Evolutionary conservation across 2,113 vertebrate genomes (phyloP).

Genomic region (Callorhinus ursinus): DNA sequence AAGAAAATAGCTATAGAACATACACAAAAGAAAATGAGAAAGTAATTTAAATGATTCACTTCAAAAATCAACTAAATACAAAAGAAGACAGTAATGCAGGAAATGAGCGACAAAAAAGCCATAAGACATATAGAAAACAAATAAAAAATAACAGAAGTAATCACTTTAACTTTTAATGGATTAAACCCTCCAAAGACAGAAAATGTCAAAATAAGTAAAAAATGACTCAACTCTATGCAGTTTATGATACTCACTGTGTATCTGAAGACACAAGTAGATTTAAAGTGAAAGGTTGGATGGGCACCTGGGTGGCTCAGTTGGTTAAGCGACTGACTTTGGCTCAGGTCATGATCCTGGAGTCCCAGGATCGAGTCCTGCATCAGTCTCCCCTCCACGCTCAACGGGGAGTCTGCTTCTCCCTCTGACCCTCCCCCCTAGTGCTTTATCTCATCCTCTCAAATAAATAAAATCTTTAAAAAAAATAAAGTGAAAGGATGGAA

Average conservation of each 20-base stretch:
- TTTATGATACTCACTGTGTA: neutral
- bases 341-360: no score
- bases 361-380: no score
- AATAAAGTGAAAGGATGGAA: neutral
- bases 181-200: neutral
- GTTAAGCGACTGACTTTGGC: no score
- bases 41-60: neutral
- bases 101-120: neutral
- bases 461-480: no score
- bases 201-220: neutral
- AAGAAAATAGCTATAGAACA: neutral
- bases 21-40: neutral
- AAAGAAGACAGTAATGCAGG: neutral
- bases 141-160: neutral
- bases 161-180: neutral
- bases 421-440: no score
- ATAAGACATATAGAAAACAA: neutral
- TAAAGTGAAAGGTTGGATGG: neutral
- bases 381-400: no score
- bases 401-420: no score
- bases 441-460: no score
- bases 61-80: neutral
- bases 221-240: neutral
- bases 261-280: neutral
- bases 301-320: no score